phyloP scores from a whole-genome alignment of 2,888 invertebrate genomes.

The Epistrophe grossulariae region DNA sequence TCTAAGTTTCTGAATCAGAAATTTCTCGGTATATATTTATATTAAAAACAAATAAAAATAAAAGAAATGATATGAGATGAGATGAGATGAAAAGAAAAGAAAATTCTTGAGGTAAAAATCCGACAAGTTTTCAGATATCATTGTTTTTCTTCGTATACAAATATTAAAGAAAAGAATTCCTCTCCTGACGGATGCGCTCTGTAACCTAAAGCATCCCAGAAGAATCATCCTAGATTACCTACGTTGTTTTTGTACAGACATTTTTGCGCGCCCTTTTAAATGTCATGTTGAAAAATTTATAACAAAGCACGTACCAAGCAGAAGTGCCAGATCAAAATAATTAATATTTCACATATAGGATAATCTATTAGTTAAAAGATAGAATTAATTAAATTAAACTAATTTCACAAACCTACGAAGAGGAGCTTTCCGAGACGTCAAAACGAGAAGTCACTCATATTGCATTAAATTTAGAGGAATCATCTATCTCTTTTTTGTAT shows the following conservation, averaged over 20 bases:
- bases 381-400: no score
- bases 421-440: no score
- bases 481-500: no score
- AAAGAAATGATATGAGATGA: not conserved
- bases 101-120: conserved; percentile 47
- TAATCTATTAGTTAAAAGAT: no score
- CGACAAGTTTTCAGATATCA: conserved; percentile 43
- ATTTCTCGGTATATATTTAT: not conserved
- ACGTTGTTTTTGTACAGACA: conserved; percentile 34
- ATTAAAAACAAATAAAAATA: not conserved
- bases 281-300: conserved; percentile 37
- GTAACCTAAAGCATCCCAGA: conserved; percentile 27
- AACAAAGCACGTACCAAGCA: not conserved
- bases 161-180: conserved; percentile 40
- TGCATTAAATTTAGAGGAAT: no score
- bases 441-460: no score
- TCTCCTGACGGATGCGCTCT: conserved; percentile 59
- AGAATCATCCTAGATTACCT: conserved; percentile 34
- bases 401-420: no score
- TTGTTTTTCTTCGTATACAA: conserved; percentile 52
- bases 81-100: conserved; percentile 7
- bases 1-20: conserved; percentile 22
- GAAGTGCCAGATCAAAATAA: not conserved
- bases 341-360: no score
- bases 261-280: conserved; percentile 69